These are phyloP conservation scores for Peromyscus aztecus DNA, from an alignment of 2,797 vertebrate genomes.

Conservation along the genomic window DNA sequence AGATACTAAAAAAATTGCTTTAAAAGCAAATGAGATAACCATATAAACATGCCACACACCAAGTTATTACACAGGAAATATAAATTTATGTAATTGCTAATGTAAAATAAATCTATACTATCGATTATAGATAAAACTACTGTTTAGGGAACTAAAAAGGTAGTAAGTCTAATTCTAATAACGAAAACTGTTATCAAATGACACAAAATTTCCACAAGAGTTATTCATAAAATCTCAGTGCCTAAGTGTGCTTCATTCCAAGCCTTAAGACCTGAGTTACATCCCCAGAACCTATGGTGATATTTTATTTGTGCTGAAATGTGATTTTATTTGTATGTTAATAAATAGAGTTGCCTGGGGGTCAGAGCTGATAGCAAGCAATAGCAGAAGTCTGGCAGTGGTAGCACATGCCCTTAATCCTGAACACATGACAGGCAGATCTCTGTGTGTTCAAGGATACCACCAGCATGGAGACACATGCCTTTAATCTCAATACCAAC, in stretches of 20 bases:
- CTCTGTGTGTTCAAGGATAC: too few relatives aligned
- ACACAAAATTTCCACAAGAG: not conserved
- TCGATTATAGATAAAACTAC: not conserved
- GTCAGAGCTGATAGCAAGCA: too few relatives aligned
- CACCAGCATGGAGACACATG: too few relatives aligned
- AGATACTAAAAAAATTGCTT: slow-evolving; percentile 39
- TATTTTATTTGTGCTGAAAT: too few relatives aligned
- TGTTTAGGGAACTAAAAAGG: slow-evolving; percentile 21
- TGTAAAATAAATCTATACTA: not conserved
- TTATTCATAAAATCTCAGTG: not conserved
- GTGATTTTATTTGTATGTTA: too few relatives aligned
- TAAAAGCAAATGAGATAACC: not conserved
- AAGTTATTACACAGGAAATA: not conserved
- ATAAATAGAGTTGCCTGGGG: too few relatives aligned
- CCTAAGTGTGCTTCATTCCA: not conserved
- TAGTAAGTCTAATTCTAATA: not conserved
- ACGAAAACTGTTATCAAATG: not conserved
- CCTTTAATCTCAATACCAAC: too few relatives aligned
- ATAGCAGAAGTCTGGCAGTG: too few relatives aligned
- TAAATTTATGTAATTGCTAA: not conserved
- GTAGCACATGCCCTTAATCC: too few relatives aligned
- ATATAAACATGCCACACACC: not conserved
- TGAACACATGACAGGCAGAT: too few relatives aligned
- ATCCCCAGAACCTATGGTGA: not conserved
- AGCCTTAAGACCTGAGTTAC: not conserved